These are phyloP conservation scores for Malacoctenus gilli DNA, from an alignment of 2,797 vertebrate genomes.

Conservation along the genomic window DNA sequence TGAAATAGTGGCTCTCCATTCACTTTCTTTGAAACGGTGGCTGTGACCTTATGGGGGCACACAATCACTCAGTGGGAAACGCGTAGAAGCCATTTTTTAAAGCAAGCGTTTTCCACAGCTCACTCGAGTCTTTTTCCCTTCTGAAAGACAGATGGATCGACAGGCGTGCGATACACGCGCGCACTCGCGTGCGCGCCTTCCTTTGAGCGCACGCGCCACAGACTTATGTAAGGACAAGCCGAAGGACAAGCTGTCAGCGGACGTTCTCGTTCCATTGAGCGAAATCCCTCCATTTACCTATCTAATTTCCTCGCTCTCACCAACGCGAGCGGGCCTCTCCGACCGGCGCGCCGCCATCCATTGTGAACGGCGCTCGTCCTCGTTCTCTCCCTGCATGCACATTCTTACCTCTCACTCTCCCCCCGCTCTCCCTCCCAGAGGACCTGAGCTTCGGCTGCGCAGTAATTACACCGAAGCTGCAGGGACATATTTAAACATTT, in stretches of 20 bases:
- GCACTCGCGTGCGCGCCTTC: neutral
- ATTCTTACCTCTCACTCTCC: slow-evolving; percentile 6
- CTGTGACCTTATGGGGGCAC: neutral
- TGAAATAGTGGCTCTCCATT: slow-evolving; percentile 5
- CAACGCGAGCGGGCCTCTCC: slow-evolving; percentile 41
- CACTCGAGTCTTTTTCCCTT: neutral
- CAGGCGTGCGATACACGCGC: slow-evolving; percentile 20
- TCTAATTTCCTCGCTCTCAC: slow-evolving; percentile 56
- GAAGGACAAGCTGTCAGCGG: slow-evolving; percentile 68
- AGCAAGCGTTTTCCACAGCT: slow-evolving; percentile 15
- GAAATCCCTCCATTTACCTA: slow-evolving; percentile 57
- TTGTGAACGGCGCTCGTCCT: slow-evolving; percentile 45
- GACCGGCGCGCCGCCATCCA: slow-evolving; percentile 57
- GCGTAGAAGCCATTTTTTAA: neutral
- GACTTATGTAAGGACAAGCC: slow-evolving; percentile 56
- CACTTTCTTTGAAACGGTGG: neutral
- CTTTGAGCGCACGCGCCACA: slow-evolving; percentile 1
- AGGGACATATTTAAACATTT: slow-evolving; percentile 80
- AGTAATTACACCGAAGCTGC: slow-evolving; percentile 79
- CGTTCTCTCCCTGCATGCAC: slow-evolving; percentile 48
- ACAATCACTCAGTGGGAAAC: neutral
- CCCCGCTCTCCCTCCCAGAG: slow-evolving; percentile 52
- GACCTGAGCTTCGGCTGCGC: slow-evolving; percentile 70
- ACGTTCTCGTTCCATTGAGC: slow-evolving; percentile 60
- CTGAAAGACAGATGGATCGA: slow-evolving; percentile 37